Percentiles rank a stretch among this genome's conserved stretches.
These are phyloP conservation scores for Darevskia mixta DNA, from an alignment of 2,797 vertebrate genomes.

Conservation along the genomic window DNA sequence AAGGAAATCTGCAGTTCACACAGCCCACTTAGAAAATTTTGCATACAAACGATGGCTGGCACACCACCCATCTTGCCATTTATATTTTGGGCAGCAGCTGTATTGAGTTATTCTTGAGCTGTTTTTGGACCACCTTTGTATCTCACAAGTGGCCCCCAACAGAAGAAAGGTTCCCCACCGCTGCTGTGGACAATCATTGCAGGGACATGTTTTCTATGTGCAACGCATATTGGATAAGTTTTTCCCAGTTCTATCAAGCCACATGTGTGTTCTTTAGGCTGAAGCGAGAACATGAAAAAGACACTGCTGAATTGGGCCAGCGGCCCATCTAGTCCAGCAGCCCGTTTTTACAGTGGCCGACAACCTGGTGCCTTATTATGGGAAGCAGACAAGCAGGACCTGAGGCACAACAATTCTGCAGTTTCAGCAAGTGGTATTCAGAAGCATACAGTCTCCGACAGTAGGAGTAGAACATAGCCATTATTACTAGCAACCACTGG, in stretches of 20 bases:
- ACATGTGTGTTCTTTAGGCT: not conserved
- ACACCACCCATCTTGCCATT: not conserved
- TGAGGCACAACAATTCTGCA: too few species aligned
- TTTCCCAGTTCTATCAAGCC: constrained; percentile 2
- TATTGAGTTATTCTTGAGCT: not conserved
- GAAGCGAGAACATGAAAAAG: too few species aligned
- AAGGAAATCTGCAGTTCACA: not conserved
- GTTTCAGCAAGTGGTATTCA: too few species aligned
- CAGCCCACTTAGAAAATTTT: not conserved
- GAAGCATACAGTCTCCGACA: too few species aligned
- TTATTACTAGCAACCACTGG: not conserved
- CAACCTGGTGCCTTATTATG: too few species aligned
- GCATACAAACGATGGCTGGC: not conserved
- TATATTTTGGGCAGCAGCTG: not conserved
- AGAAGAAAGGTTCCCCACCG: too few species aligned
- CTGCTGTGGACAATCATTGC: not conserved
- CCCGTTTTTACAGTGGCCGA: too few species aligned
- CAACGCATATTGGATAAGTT: not conserved
- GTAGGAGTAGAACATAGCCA: too few species aligned
- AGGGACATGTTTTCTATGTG: not conserved
- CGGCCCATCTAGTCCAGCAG: too few species aligned
- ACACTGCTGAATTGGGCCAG: too few species aligned
- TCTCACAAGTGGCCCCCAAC: not conserved
- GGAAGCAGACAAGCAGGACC: too few species aligned
- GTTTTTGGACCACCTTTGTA: not conserved